Percentiles rank a stretch among this genome's conserved stretches.
Conservation (phyloP, 2,888 invertebrate species). For the Acanthosepion esculentum region DNA sequence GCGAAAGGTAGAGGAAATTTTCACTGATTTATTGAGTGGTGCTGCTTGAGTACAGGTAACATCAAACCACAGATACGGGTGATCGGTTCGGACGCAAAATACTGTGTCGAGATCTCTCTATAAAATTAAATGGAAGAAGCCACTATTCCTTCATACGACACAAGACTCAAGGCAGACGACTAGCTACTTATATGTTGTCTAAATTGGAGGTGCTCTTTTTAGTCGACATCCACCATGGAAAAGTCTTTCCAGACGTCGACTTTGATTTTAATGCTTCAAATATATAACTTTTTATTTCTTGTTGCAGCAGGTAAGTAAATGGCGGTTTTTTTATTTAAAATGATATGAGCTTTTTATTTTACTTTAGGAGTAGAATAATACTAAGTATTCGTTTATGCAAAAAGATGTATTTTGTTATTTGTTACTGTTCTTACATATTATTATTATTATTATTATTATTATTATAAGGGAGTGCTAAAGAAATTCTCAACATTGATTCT, state of each 20-base stretch:
- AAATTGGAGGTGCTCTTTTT: not conserved
- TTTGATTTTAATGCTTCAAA: not conserved
- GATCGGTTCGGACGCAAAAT: not conserved
- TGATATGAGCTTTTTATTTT: no score
- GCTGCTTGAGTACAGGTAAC: not conserved
- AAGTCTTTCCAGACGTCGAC: not conserved
- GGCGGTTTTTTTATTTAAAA: not conserved
- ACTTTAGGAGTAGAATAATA: no score
- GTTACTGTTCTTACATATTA: no score
- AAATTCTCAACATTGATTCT: no score
- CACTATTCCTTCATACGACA: not conserved
- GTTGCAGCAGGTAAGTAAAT: not conserved
- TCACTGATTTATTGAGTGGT: not conserved
- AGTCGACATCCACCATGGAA: not conserved
- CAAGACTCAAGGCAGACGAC: not conserved
- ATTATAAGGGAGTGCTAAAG: no score
- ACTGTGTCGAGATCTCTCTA: not conserved
- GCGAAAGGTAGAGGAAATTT: not conserved
- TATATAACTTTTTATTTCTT: not conserved
- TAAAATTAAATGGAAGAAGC: not conserved
- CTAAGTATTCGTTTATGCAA: no score
- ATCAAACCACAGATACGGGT: not conserved
- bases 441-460: no score
- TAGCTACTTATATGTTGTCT: not conserved
- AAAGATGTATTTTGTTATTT: no score